These are phyloP conservation scores for Danio tinwini DNA, from an alignment of 2,797 vertebrate genomes.

Conservation along the genomic window DNA sequence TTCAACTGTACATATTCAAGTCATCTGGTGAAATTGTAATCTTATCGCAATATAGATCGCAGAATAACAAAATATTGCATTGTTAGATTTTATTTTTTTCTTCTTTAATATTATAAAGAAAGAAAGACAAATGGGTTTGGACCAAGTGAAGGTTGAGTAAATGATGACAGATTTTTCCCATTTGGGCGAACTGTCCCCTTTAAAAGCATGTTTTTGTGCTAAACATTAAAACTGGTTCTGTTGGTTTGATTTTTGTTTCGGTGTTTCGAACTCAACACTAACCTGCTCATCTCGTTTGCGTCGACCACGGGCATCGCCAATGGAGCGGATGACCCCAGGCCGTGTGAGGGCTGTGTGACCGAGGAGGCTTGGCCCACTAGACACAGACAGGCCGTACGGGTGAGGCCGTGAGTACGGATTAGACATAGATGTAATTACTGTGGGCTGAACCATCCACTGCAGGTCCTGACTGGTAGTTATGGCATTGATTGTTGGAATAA, in stretches of 20 bases:
- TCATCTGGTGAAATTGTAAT: too few relatives aligned
- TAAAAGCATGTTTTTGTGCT: background rate
- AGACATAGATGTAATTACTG: slow-evolving; percentile 99
- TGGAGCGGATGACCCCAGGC: slow-evolving; percentile 96
- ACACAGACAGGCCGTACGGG: slow-evolving; percentile 90
- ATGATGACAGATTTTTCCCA: too few relatives aligned
- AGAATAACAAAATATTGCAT: too few relatives aligned
- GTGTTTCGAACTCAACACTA: slow-evolving; percentile 42
- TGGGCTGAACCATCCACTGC: slow-evolving; percentile 99
- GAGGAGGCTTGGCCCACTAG: slow-evolving; percentile 84
- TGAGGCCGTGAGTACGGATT: slow-evolving; percentile 93
- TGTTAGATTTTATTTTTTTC: too few relatives aligned
- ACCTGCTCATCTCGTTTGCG: slow-evolving; percentile 97
- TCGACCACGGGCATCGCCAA: slow-evolving; percentile 90
- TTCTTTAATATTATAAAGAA: too few relatives aligned
- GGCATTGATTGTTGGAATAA: slow-evolving; percentile 98
- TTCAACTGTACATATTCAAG: too few relatives aligned
- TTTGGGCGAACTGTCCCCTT: too few relatives aligned
- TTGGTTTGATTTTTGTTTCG: background rate
- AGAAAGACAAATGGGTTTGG: too few relatives aligned
- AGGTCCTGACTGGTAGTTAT: slow-evolving; percentile 99
- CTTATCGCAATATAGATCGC: too few relatives aligned
- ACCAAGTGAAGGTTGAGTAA: too few relatives aligned
- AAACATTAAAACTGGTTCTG: background rate
- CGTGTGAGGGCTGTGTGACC: slow-evolving; percentile 89